phyloP scores from a whole-genome alignment of 2,888 invertebrate genomes.

The Cephalotes varians region DNA sequence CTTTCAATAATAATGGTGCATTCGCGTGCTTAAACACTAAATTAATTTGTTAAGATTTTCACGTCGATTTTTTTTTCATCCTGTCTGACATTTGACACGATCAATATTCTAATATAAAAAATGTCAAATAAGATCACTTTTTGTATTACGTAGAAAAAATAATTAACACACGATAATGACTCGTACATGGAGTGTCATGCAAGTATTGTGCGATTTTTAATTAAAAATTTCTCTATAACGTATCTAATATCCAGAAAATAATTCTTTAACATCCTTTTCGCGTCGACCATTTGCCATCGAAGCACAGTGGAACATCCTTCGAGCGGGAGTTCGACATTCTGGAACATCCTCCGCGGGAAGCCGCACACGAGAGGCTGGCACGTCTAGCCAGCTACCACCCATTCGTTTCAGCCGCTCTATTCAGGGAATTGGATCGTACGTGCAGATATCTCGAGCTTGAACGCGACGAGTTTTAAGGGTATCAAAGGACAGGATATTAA shows the following conservation, averaged over 20 bases:
- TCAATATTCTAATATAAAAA: too few species aligned
- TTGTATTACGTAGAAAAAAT: neutral
- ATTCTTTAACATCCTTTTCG: neutral
- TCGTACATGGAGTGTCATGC: neutral
- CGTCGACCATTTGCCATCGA: constrained; percentile 11
- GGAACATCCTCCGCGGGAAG: constrained; percentile 7
- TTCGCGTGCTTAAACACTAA: constrained; percentile 54
- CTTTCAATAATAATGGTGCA: constrained; percentile 56
- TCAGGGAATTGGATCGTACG: constrained; percentile 72
- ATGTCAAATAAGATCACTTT: neutral
- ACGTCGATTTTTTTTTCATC: neutral
- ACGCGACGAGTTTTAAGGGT: constrained; percentile 71
- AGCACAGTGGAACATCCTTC: neutral
- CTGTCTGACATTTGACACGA: constrained; percentile 51
- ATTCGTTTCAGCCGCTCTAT: constrained; percentile 61
- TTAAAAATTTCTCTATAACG: too few species aligned
- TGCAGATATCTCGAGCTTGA: constrained; percentile 65
- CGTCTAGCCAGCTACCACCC: constrained; percentile 56
- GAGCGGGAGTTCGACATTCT: constrained; percentile 6
- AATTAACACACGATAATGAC: neutral
- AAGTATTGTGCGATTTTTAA: neutral
- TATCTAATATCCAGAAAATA: too few species aligned
- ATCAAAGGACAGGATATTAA: constrained; percentile 77
- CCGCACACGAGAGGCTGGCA: constrained; percentile 27
- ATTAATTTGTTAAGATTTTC: constrained; percentile 45